Percentiles rank a stretch among this genome's conserved stretches.
Conservation (phyloP, 1,140 invertebrate species). For the Drosophila gunungcola region DNA sequence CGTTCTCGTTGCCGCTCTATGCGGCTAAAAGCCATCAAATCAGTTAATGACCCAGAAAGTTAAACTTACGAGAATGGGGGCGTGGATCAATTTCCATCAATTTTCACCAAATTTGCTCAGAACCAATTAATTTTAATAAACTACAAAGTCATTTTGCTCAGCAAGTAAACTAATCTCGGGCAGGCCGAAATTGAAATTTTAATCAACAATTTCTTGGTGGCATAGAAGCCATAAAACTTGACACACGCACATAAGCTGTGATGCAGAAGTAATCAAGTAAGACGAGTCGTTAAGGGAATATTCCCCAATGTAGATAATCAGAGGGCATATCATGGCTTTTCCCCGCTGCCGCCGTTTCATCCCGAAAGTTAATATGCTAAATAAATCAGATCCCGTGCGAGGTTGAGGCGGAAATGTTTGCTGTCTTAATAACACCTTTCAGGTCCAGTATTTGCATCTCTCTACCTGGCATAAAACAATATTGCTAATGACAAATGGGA, state of each 20-base stretch:
- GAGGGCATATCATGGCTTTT: conserved; percentile 42
- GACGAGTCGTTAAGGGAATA: conserved; percentile 57
- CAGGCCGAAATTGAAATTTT: conserved; percentile 74
- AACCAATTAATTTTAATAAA: conserved; percentile 78
- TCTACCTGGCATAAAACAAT: conserved; percentile 31
- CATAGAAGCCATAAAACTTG: conserved; percentile 56
- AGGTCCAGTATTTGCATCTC: conserved; percentile 7
- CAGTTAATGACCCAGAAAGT: conserved; percentile 73
- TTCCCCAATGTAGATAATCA: conserved; percentile 72
- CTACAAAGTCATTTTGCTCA: conserved; percentile 66
- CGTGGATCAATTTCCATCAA: conserved; percentile 53
- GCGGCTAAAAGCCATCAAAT: conserved; percentile 63
- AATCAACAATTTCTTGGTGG: conserved; percentile 60
- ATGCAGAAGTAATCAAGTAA: conserved; percentile 63
- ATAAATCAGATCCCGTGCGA: conserved; percentile 25
- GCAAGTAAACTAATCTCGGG: conserved; percentile 56
- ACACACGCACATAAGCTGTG: conserved; percentile 22
- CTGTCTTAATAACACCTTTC: conserved; percentile 35
- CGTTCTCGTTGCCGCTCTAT: background rate
- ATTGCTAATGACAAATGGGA: conserved; percentile 52
- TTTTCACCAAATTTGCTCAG: conserved; percentile 55
- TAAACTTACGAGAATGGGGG: conserved; percentile 26
- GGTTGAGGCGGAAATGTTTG: conserved; percentile 23
- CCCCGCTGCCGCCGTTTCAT: no score
- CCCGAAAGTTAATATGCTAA: conserved; percentile 29